Base-by-base conservation (phyloP, 2,113 vertebrate species). In the Pedetes capensis region DNA sequence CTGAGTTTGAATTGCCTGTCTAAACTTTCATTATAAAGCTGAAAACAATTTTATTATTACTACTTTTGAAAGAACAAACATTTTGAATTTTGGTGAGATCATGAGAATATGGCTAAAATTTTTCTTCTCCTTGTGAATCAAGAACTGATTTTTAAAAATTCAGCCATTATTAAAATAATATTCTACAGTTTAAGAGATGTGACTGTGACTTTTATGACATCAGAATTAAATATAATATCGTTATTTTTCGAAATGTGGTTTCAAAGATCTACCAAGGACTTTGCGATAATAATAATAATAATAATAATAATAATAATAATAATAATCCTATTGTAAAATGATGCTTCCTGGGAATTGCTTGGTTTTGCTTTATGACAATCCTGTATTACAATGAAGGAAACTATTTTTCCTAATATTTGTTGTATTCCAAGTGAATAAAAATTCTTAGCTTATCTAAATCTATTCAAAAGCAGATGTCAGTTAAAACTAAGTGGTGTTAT, bases 171-270 rank as follows among this genome's bases (percentile, higher is more conserved):
- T 91, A 6, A 32, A 91, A 69, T 95, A 90, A 69, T 68, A 0
- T 57, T 8, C 4, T 89, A 75, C 80, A 55, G 37, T 81, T 47
- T 76, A 94, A 85, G 0, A 22, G 32, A 8, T 85, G 12, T 20
- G n/a, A n/a, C n/a, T n/a, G 53, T n/a, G 57, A 53, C 74, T 95
- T 97, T 44, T 71, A 47, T 63, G 9, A 68, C 25, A 57, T 32
- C 51, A 95, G 17, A 27, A 82, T 87, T 34, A 39, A 14, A 1
- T 59, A 51, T 83, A 71, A 95, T 66, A 0, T 3, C 69, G 44
- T 96, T 69, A 64, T 55, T 96, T 97, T 96, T 81, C 78, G 47
- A 64, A 95, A 92, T 72, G 9, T 81, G 32, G 69, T 10, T 91
- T 87, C 7, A 47, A 89, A 92, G 37, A 42, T 20, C 27, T 87